phyloP scores from a whole-genome alignment of 2,113 vertebrate species.

The Aegotheles bennettii region DNA sequence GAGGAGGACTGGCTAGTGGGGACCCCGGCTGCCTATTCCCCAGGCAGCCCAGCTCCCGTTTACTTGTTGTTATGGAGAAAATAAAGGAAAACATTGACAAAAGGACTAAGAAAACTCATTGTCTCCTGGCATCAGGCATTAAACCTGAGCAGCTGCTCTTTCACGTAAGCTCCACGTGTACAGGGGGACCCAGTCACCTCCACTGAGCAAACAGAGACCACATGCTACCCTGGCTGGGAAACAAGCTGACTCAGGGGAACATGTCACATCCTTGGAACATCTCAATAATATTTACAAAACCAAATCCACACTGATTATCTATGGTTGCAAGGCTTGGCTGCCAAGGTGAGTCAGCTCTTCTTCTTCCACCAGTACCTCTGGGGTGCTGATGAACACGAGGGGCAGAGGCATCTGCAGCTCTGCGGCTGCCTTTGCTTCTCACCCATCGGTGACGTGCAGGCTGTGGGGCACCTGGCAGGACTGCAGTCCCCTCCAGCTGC shows the following conservation, averaged over 20 bases:
- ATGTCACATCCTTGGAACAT: neutral
- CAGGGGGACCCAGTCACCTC: neutral
- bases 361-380: rapidly evolving
- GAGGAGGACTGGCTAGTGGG: neutral
- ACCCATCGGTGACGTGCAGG: rapidly evolving
- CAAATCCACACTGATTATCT: neutral
- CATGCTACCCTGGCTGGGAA: neutral
- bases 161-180: neutral
- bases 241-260: slow-evolving; percentile 5
- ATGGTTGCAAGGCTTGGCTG: neutral
- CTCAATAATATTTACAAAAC: slow-evolving; percentile 37
- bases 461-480: neutral
- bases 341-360: neutral
- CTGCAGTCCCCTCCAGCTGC: neutral
- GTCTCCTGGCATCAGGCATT: neutral
- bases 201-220: neutral
- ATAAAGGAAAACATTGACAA: neutral
- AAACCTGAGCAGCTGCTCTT: neutral
- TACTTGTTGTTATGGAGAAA: neutral
- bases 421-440: neutral
- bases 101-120: neutral
- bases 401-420: neutral
- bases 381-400: rapidly evolving
- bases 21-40: neutral
- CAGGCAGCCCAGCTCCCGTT: neutral